A percentile compares a stretch with the other conserved stretches of the same genome.
phyloP scores from a whole-genome alignment of 2,797 vertebrate species.

The Typhlichthys eigenmanni region DNA sequence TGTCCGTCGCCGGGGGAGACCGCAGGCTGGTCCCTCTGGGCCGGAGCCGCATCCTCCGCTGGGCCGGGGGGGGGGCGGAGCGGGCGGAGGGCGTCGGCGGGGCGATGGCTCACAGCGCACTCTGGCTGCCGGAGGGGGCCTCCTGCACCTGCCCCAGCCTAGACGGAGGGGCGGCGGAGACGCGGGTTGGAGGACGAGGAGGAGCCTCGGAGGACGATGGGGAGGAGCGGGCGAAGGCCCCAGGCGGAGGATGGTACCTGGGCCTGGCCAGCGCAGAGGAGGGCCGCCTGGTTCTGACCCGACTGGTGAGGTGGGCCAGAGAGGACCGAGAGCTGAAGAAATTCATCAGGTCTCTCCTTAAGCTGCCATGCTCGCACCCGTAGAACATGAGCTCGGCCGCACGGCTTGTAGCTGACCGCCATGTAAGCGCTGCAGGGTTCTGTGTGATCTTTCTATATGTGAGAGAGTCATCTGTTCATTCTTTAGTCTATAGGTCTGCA shows the following conservation, averaged over 20 bases:
- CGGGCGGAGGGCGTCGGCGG: constrained; percentile 68
- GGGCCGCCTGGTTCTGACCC: constrained; percentile 73
- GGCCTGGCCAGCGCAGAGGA: constrained; percentile 70
- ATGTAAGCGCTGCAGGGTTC: background rate
- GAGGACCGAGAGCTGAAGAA: constrained; percentile 79
- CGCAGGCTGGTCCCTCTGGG: constrained; percentile 72
- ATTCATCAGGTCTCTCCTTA: constrained; percentile 76
- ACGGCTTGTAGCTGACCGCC: background rate
- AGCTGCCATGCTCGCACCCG: constrained; percentile 65
- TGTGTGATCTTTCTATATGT: too few relatives aligned
- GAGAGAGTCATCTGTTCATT: too few relatives aligned
- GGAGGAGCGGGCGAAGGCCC: constrained; percentile 6
- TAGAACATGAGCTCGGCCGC: constrained; percentile 13
- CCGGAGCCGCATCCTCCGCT: constrained; percentile 76
- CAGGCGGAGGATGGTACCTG: constrained; percentile 58
- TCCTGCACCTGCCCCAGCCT: constrained; percentile 76
- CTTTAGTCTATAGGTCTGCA: background rate
- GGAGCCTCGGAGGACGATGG: constrained; percentile 14
- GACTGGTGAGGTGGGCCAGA: constrained; percentile 75
- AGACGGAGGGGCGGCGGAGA: constrained; percentile 39
- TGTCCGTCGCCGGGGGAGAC: constrained; percentile 67
- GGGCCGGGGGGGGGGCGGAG: constrained; percentile 67
- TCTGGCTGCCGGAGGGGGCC: constrained; percentile 78
- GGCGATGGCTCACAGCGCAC: constrained; percentile 64
- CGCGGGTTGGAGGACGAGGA: constrained; percentile 20